Conservation (phyloP, 2,888 invertebrate species). For the Eilema depressum region DNA sequence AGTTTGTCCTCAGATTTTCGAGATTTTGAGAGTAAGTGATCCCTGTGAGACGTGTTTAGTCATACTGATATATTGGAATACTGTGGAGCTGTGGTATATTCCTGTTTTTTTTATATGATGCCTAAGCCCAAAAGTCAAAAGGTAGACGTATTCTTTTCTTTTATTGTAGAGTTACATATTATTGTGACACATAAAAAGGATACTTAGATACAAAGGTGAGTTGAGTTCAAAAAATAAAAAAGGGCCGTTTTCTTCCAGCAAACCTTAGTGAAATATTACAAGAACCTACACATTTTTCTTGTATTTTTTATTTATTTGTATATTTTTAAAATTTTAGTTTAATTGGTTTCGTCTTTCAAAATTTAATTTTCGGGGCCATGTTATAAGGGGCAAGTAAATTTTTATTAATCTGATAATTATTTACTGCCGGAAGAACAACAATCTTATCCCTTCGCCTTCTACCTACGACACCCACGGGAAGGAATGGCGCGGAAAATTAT, state of each 20-base stretch:
- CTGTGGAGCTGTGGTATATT: not conserved
- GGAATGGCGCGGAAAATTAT: not conserved
- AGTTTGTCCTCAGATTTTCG: constrained; percentile 19
- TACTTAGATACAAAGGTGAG: not conserved
- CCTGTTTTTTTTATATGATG: too few relatives aligned
- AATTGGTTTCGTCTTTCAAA: too few relatives aligned
- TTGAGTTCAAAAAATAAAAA: not conserved
- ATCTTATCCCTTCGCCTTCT: not conserved
- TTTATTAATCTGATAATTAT: too few relatives aligned
- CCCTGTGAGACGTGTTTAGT: constrained; percentile 17
- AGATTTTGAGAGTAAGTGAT: constrained; percentile 15
- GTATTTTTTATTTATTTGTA: too few relatives aligned
- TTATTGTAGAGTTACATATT: not conserved
- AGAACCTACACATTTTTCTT: not conserved
- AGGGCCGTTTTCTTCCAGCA: not conserved
- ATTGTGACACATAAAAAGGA: not conserved
- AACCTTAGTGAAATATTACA: not conserved
- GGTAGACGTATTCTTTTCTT: not conserved
- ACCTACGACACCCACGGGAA: not conserved
- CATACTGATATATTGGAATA: not conserved
- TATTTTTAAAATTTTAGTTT: too few relatives aligned
- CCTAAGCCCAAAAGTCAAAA: not conserved
- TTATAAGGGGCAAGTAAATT: too few relatives aligned
- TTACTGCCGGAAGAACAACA: not conserved
- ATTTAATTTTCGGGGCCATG: too few relatives aligned